Base-by-base conservation (phyloP, 2,888 invertebrate species). In the Theretra japonica region DNA sequence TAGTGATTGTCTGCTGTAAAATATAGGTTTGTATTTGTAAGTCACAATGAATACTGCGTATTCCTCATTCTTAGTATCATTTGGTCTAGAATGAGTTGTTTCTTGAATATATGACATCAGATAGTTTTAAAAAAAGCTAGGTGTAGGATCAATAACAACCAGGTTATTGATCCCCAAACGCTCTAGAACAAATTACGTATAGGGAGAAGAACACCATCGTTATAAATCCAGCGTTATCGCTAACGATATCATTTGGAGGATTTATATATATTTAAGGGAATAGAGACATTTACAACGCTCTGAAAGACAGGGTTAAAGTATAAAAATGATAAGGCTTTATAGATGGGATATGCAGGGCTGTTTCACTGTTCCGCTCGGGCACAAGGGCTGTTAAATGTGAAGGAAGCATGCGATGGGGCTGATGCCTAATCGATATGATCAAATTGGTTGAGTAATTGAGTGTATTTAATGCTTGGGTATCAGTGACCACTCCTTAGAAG, bases 281-380 rank as follows among this genome's bases (percentile, higher is more conserved):
- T 87, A 87, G 65, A 65, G 65, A 65, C 65, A 65, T 65, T 65
- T 65, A 65, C 87, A 84, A 80, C 80, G 80, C 80, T 83, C 82
- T 80, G 77, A 84, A 85, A 86, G 81, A 85, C 84, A 82, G 85
- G 84, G 86, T 85, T 86, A 83, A 85, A 80, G 84, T 84, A 92
- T 89, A 92, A 92, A 91, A 88, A 91, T 90, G 93, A 94, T 94
- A 94, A 93, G 90, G 84, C 78, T 86, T 86, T 85, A 86, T 73
- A 86, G 87, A 87, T 87, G 88, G 83, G 79, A 82, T 82, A 82
- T 82, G 83, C 81, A 83, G 84, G 82, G 84, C 81, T 80, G 87
- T 87, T 90, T 82, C 83, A 83, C 80, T 84, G 84, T 82, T 84
- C 81, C 82, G 72, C 76, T 74, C 69, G 73, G 75, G 75, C 75